phyloP scores from a whole-genome alignment of 2,113 vertebrate genomes.

The Garra rufa region DNA sequence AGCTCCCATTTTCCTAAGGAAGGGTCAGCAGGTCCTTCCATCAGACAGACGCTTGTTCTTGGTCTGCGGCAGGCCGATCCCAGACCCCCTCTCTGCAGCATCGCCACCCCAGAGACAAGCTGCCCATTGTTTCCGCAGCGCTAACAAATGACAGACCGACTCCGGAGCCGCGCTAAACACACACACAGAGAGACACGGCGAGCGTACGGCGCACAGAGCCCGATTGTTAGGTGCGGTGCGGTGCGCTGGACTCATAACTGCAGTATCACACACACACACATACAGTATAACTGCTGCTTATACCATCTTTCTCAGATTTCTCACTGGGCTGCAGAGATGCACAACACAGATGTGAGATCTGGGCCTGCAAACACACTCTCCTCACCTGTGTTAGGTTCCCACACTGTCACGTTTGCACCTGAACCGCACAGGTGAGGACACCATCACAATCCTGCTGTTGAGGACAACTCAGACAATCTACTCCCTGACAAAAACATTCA shows the following conservation, averaged over 20 bases:
- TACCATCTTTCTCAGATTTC: too few species aligned
- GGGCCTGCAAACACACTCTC: neutral
- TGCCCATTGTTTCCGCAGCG: constrained; percentile 78
- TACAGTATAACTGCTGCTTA: too few species aligned
- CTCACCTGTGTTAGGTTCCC: neutral
- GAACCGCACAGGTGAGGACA: too few species aligned
- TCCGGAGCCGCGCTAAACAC: constrained; percentile 70
- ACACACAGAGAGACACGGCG: constrained; percentile 37
- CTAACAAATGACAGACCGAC: constrained; percentile 80
- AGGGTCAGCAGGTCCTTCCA: constrained; percentile 82
- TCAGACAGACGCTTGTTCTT: constrained; percentile 83
- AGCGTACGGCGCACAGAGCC: constrained; percentile 10
- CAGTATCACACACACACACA: too few species aligned
- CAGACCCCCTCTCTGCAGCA: constrained; percentile 66
- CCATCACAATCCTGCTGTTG: too few species aligned
- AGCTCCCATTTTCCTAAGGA: constrained; percentile 83
- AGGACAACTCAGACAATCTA: too few species aligned
- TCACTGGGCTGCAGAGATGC: too few species aligned
- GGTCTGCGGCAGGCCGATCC: constrained; percentile 79
- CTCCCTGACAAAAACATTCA: neutral
- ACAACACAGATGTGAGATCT: neutral
- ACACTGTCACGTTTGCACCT: neutral
- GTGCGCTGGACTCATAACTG: neutral
- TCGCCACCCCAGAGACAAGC: constrained; percentile 78
- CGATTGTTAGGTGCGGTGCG: neutral